Evolutionary conservation across 2,113 vertebrate species (phyloP), one percentile per base, ranked within the genome.

Genomic region (Boulengeromyrus knoepffleri): DNA sequence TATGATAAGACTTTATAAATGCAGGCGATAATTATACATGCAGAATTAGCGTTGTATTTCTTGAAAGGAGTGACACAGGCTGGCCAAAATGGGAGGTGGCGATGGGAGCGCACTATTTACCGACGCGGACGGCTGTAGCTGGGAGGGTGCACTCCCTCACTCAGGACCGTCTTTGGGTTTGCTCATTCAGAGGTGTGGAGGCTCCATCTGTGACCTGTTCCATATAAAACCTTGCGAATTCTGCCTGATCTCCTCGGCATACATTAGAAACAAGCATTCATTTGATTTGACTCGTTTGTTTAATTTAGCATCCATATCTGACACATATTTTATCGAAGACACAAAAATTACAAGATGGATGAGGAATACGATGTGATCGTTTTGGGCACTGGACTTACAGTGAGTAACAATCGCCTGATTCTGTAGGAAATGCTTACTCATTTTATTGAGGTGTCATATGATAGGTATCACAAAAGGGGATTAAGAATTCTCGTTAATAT

Each of bases 311-410:
- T 89, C 70, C 85, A 85, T 88, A 87, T 89, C 90, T 50, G 92
- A 87, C 88, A 36, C 91, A 74, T 62, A 47, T 88, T 91, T 89
- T 92, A 94, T 94, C 92, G 92, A 80, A 74, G 90, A 93, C 92
- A 93, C 94, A 92, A 94, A 93, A 94, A 93, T 94, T 90, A 92
- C 94, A 94, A 94, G 95, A 98, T 98, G 97, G 97, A 98, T 94
- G 97, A 98, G 95, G 97, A 97, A 96, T 98, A 98, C 94, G 97
- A 98, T 95, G 97, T 98, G 95, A 98, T 98, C 95, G 97, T 98
- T 93, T 92, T 98, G 96, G 97, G 97, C 92, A 98, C 97, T 89
- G 97, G 97, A 91, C 97, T 98, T 92, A 98, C 97, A 85, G 97
- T 98, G 93, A 97, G 97, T 96, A 90, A 13, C 12, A 21, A 31